phyloP scores from a whole-genome alignment of 2,888 invertebrate species.

The Pseudococcus longispinus region DNA sequence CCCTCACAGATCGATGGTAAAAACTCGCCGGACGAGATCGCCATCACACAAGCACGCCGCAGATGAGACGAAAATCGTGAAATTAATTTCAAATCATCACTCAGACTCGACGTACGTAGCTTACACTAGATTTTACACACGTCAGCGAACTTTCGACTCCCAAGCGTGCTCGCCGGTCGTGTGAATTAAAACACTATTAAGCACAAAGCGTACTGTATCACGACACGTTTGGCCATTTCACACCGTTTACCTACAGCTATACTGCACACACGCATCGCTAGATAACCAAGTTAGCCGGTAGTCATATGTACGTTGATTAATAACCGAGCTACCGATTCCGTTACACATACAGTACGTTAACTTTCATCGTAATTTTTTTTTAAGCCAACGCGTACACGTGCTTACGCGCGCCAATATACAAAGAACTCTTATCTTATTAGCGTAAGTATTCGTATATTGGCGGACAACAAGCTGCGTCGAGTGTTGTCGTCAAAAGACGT shows the following conservation, averaged over 20 bases:
- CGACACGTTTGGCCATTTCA: background rate
- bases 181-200: background rate
- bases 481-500: background rate
- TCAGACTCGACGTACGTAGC: background rate
- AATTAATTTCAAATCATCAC: background rate
- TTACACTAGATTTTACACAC: background rate
- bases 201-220: background rate
- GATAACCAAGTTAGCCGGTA: background rate
- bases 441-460: background rate
- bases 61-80: background rate
- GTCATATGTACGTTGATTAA: background rate
- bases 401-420: background rate
- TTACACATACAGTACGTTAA: background rate
- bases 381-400: slow-evolving; percentile 2
- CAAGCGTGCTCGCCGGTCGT: background rate
- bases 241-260: background rate
- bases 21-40: background rate
- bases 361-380: slow-evolving; percentile 13
- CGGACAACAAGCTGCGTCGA: background rate
- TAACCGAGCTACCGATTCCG: slow-evolving; percentile 14
- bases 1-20: background rate
- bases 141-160: slow-evolving; percentile 5
- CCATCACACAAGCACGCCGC: background rate
- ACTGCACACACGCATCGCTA: background rate
- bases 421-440: background rate